Evolutionary conservation across 2,888 invertebrate genomes (phyloP).

Genomic region (Beris chalybata): DNA sequence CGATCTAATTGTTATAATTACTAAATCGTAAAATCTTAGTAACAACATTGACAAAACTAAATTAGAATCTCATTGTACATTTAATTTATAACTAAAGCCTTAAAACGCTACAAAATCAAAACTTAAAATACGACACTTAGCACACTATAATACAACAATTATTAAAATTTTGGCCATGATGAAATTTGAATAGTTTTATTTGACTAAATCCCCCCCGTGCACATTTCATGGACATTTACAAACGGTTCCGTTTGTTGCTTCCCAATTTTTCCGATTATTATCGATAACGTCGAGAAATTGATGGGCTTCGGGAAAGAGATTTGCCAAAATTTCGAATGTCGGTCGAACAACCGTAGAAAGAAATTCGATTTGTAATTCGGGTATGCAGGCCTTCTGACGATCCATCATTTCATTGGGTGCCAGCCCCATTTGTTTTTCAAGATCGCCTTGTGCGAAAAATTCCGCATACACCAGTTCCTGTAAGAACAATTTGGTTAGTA

Average conservation of each 20-base stretch:
- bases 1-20: too few species aligned
- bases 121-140: too few species aligned
- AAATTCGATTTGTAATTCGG: constrained; percentile 80
- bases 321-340: constrained; percentile 39
- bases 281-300: constrained; percentile 38
- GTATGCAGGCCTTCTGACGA: constrained; percentile 77
- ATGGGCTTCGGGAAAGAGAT: constrained; percentile 37
- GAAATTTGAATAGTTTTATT: background rate
- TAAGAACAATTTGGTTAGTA: constrained; percentile 33
- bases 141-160: background rate
- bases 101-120: too few species aligned
- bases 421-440: constrained; percentile 77
- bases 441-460: constrained; percentile 85
- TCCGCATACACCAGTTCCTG: constrained; percentile 77
- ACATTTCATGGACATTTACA: constrained; percentile 7
- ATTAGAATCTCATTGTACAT: too few species aligned
- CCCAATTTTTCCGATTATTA: constrained; percentile 39
- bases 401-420: constrained; percentile 78
- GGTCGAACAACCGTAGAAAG: constrained; percentile 46
- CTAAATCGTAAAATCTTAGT: too few species aligned
- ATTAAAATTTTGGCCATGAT: background rate
- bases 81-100: too few species aligned
- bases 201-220: background rate
- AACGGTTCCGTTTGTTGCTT: constrained; percentile 16
- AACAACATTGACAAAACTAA: too few species aligned